Evolutionary conservation across 2,888 invertebrate species (phyloP).

Genomic region (Caenorhabditis afra): DNA sequence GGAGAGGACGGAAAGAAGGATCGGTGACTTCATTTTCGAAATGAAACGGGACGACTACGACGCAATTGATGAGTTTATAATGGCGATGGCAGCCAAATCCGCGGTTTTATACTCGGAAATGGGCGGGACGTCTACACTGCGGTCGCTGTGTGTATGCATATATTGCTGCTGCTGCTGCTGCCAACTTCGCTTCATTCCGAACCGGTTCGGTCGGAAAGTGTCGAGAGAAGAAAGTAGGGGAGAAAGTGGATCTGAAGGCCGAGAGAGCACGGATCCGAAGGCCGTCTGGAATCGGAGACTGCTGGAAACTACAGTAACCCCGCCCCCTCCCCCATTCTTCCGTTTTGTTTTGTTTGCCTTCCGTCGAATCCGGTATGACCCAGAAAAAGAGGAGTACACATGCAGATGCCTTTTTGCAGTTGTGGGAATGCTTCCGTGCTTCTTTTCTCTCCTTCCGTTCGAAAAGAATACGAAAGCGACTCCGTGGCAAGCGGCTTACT

Average conservation of each 20-base stretch:
- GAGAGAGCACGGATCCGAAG: too few relatives aligned
- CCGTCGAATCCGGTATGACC: conserved; percentile 33
- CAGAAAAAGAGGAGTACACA: conserved; percentile 12
- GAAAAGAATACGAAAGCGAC: conserved; percentile 14
- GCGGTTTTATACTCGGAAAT: conserved; percentile 54
- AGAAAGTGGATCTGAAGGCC: not conserved
- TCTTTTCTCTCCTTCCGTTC: conserved; percentile 25
- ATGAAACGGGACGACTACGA: not conserved
- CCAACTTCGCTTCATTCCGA: conserved; percentile 45
- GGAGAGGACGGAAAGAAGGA: conserved; percentile 13
- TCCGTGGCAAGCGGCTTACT: conserved; percentile 45
- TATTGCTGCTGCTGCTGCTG: conserved; percentile 23
- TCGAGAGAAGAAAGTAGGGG: conserved; percentile 43
- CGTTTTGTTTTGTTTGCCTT: conserved; percentile 31
- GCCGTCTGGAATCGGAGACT: too few relatives aligned
- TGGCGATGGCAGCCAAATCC: conserved; percentile 47
- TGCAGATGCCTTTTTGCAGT: conserved; percentile 24
- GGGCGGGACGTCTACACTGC: conserved; percentile 27
- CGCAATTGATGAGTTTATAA: conserved; percentile 50
- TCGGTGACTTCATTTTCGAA: conserved; percentile 27
- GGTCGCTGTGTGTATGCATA: conserved; percentile 30
- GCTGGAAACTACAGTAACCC: not conserved
- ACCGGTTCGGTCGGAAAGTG: conserved; percentile 41
- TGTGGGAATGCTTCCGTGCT: conserved; percentile 17
- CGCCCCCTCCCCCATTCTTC: conserved; percentile 8